Conservation (phyloP, 1,140 invertebrate genomes). For the Drosophila willistoni region DNA sequence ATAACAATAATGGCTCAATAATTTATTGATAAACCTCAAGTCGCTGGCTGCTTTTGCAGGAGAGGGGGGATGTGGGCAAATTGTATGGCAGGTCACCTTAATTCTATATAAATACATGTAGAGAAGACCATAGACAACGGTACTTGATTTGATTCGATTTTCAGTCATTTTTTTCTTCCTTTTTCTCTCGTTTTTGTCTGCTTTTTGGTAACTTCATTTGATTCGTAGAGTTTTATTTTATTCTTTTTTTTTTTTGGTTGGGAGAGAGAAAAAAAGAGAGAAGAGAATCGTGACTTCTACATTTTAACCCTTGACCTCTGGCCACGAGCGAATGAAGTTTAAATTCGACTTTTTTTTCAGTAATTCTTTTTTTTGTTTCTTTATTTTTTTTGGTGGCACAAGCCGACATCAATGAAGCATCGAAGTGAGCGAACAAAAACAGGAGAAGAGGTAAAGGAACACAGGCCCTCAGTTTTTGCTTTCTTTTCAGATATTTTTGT, state of each 20-base stretch:
- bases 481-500: slow-evolving; percentile 44
- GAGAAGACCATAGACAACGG: slow-evolving; percentile 66
- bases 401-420: slow-evolving; percentile 30
- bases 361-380: neutral
- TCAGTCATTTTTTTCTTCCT: neutral
- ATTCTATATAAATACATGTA: slow-evolving; percentile 53
- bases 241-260: neutral
- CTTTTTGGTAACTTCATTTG: slow-evolving; percentile 77
- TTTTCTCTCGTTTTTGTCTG: slow-evolving; percentile 35
- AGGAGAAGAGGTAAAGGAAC: slow-evolving; percentile 5
- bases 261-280: slow-evolving; percentile 57
- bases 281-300: slow-evolving; percentile 82
- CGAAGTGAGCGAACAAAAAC: slow-evolving; percentile 13
- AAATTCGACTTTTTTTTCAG: slow-evolving; percentile 15
- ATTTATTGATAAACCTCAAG: slow-evolving; percentile 77
- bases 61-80: slow-evolving; percentile 2
- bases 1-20: slow-evolving; percentile 82
- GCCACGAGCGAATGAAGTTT: slow-evolving; percentile 78
- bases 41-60: slow-evolving; percentile 33
- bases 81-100: slow-evolving; percentile 67
- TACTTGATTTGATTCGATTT: slow-evolving; percentile 70
- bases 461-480: slow-evolving; percentile 12
- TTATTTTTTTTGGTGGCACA: slow-evolving; percentile 52
- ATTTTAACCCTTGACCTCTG: slow-evolving; percentile 81
- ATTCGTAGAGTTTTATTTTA: slow-evolving; percentile 53